Percentiles rank a stretch among this genome's conserved stretches.
Evolutionary conservation across 2,888 invertebrate species (phyloP).

Genomic region (Icerya purchasi): DNA sequence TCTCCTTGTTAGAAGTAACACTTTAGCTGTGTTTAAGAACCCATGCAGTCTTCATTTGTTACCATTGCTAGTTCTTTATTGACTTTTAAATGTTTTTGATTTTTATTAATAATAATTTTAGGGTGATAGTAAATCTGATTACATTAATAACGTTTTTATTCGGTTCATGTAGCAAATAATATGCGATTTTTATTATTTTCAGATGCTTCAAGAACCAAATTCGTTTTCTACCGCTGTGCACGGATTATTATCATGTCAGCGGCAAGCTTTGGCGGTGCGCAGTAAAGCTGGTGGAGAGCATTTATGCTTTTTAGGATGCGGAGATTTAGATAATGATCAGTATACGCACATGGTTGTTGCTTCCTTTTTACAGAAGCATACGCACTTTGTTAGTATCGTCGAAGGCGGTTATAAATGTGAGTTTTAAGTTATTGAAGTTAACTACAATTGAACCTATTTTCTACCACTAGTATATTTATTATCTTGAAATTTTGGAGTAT

Average conservation of each 20-base stretch:
- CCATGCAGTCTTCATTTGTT: not conserved
- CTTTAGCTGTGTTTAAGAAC: too few species aligned
- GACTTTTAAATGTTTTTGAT: slow-evolving; percentile 6
- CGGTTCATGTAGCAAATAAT: slow-evolving; percentile 1
- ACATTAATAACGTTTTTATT: not conserved
- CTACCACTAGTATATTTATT: too few species aligned
- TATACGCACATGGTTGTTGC: slow-evolving; percentile 97
- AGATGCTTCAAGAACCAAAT: slow-evolving; percentile 88
- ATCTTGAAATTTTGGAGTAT: too few species aligned
- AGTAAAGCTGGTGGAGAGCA: slow-evolving; percentile 73
- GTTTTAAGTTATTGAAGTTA: too few species aligned
- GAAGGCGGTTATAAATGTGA: slow-evolving; percentile 60
- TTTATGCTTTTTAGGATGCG: slow-evolving; percentile 81
- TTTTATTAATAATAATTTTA: not conserved
- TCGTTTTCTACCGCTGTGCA: slow-evolving; percentile 88
- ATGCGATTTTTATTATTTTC: slow-evolving; percentile 16
- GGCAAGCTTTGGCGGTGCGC: slow-evolving; percentile 63
- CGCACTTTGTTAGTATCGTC: slow-evolving; percentile 75
- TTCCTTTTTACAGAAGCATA: slow-evolving; percentile 82
- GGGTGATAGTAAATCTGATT: not conserved
- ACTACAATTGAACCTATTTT: too few species aligned
- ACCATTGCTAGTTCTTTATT: too few species aligned
- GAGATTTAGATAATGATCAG: slow-evolving; percentile 78
- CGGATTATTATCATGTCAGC: slow-evolving; percentile 71
- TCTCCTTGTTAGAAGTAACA: too few species aligned